These are phyloP conservation scores for Hypsopygia costalis DNA, from an alignment of 2,888 invertebrate genomes.

Conservation along the genomic window DNA sequence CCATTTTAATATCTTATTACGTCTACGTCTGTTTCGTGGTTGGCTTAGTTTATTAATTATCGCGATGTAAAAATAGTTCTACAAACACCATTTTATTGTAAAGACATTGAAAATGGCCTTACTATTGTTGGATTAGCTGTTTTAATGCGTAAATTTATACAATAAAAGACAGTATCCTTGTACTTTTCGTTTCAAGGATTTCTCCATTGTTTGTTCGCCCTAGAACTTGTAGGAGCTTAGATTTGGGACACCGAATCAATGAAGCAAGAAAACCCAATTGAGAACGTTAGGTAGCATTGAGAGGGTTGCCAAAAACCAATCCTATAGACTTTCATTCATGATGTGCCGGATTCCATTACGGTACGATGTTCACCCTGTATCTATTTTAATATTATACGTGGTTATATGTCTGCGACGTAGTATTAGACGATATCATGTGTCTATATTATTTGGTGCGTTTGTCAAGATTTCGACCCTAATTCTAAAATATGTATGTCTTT, in stretches of 20 bases:
- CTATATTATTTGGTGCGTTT: too few species aligned
- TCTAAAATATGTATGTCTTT: too few species aligned
- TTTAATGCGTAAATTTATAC: constrained; percentile 9
- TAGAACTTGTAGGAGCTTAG: constrained; percentile 19
- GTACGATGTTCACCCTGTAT: neutral
- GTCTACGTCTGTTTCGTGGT: neutral
- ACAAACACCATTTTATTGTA: neutral
- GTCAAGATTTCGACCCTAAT: too few species aligned
- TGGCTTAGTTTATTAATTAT: neutral
- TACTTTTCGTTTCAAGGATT: constrained; percentile 19
- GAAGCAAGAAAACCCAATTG: constrained; percentile 11
- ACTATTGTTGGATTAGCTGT: neutral
- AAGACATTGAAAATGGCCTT: neutral
- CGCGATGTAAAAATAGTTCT: neutral
- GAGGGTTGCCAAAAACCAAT: neutral
- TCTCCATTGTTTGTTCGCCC: constrained; percentile 29
- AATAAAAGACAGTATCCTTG: constrained; percentile 29
- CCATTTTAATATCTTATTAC: neutral
- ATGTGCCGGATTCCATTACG: neutral
- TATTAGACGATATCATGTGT: too few species aligned
- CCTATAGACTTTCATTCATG: neutral
- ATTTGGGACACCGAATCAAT: constrained; percentile 25
- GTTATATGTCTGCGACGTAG: too few species aligned
- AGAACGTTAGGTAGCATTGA: neutral
- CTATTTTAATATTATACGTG: too few species aligned